Percentiles rank a stretch among this genome's conserved stretches.
Evolutionary conservation across 2,888 invertebrate species (phyloP).

Genomic region (Diplolepis rosae): DNA sequence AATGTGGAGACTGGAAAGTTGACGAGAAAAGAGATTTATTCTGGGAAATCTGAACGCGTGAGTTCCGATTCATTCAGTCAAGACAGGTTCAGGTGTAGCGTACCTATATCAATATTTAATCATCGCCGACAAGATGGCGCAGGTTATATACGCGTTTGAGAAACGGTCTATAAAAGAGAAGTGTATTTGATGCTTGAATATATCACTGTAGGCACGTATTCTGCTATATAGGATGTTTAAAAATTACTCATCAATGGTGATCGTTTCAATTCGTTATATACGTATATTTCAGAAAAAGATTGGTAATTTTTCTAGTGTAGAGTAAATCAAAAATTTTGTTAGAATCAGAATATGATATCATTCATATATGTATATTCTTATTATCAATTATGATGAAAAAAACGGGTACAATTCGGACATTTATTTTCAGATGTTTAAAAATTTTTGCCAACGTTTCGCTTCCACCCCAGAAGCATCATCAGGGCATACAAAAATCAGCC

Average conservation of each 20-base stretch:
- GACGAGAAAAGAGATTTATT: conserved; percentile 30
- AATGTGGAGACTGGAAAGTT: not conserved
- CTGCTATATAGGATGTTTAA: conserved; percentile 16
- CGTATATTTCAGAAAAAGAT: too few species aligned
- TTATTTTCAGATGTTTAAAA: too few species aligned
- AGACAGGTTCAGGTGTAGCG: conserved; percentile 36
- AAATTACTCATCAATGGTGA: not conserved
- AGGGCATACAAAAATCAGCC: too few species aligned
- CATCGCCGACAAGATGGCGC: conserved; percentile 63
- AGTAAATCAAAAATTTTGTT: too few species aligned
- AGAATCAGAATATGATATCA: too few species aligned
- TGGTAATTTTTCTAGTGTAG: too few species aligned
- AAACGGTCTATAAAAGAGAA: conserved; percentile 58
- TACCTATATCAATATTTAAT: conserved; percentile 55
- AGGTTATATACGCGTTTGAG: conserved; percentile 55
- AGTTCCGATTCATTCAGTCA: conserved; percentile 36
- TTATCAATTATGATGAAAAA: too few species aligned
- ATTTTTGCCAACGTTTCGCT: too few species aligned
- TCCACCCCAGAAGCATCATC: too few species aligned
- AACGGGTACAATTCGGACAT: too few species aligned
- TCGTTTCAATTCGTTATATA: too few species aligned
- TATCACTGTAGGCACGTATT: not conserved
- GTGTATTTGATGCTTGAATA: conserved; percentile 52
- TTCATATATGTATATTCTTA: too few species aligned
- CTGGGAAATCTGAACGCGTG: conserved; percentile 44